phyloP scores from a whole-genome alignment of 1,140 invertebrate species.

The Drosophila bifasciata region DNA sequence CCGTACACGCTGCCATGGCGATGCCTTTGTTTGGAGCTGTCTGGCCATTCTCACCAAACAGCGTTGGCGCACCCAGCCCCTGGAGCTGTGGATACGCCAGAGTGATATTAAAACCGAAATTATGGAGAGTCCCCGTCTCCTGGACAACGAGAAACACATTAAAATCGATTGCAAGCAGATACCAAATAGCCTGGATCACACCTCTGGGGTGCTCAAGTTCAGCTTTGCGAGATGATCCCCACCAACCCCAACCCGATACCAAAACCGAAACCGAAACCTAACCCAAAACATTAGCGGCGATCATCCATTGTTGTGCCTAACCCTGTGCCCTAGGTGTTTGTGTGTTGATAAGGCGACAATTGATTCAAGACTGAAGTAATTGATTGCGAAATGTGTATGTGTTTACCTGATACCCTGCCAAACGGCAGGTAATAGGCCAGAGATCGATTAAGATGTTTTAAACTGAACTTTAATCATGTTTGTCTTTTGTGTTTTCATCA shows the following conservation, averaged over 20 bases:
- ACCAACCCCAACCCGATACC: no score
- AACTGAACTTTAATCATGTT: constrained; percentile 22
- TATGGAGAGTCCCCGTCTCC: constrained; percentile 43
- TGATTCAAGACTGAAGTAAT: constrained; percentile 15
- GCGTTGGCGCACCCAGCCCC: constrained; percentile 53
- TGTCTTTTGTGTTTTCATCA: not conserved
- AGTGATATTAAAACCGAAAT: constrained; percentile 59
- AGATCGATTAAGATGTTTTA: constrained; percentile 20
- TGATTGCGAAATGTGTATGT: not conserved
- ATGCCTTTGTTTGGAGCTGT: constrained; percentile 55
- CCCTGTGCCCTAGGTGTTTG: not conserved
- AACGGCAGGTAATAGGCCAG: not conserved
- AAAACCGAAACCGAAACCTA: no score
- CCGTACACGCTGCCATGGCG: constrained; percentile 44
- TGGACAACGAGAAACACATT: constrained; percentile 48
- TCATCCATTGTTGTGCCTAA: not conserved
- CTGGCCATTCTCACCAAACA: constrained; percentile 58
- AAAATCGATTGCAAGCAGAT: constrained; percentile 55
- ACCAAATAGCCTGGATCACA: constrained; percentile 34
- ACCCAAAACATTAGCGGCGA: not conserved
- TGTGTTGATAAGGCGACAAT: not conserved
- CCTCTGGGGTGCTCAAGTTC: constrained; percentile 70
- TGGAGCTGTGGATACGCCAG: constrained; percentile 65
- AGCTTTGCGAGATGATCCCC: constrained; percentile 54
- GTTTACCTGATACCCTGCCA: not conserved